These are phyloP conservation scores for Pentalonia nigronervosa DNA, from an alignment of 1,140 invertebrate species.

Conservation along the genomic window DNA sequence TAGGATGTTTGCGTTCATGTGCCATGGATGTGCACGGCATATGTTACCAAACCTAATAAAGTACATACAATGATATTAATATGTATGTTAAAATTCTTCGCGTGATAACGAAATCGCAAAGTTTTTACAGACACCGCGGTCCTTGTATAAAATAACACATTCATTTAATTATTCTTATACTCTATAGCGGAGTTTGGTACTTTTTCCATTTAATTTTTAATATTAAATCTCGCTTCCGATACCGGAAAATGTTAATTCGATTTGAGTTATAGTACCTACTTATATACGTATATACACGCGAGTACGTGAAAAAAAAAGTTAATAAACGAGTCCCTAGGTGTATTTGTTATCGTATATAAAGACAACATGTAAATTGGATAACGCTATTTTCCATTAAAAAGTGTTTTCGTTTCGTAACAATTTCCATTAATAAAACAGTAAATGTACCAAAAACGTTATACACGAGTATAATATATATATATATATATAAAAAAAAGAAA, in stretches of 20 bases:
- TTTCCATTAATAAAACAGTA: slow-evolving; percentile 45
- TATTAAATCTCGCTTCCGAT: slow-evolving; percentile 29
- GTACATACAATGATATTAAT: no score
- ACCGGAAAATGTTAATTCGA: slow-evolving; percentile 47
- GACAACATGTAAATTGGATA: slow-evolving; percentile 36
- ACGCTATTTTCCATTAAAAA: slow-evolving; percentile 49
- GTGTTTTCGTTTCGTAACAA: slow-evolving; percentile 39
- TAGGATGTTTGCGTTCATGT: no score
- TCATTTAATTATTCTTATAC: not conserved
- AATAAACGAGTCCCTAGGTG: slow-evolving; percentile 45
- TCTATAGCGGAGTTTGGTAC: not conserved
- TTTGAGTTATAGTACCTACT: not conserved
- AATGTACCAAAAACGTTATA: not conserved
- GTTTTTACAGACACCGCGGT: not conserved
- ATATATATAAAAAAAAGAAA: no score
- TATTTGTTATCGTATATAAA: slow-evolving; percentile 1
- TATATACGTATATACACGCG: not conserved
- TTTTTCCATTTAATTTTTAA: slow-evolving; percentile 5
- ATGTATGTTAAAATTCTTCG: no score
- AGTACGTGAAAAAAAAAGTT: slow-evolving; percentile 4
- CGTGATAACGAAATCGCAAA: not conserved
- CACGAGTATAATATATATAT: not conserved
- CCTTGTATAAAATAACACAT: not conserved
- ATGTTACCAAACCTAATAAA: no score
- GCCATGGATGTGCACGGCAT: no score